Base-by-base conservation (phyloP, 2,888 invertebrate species). In the Calliphora vomitoria region DNA sequence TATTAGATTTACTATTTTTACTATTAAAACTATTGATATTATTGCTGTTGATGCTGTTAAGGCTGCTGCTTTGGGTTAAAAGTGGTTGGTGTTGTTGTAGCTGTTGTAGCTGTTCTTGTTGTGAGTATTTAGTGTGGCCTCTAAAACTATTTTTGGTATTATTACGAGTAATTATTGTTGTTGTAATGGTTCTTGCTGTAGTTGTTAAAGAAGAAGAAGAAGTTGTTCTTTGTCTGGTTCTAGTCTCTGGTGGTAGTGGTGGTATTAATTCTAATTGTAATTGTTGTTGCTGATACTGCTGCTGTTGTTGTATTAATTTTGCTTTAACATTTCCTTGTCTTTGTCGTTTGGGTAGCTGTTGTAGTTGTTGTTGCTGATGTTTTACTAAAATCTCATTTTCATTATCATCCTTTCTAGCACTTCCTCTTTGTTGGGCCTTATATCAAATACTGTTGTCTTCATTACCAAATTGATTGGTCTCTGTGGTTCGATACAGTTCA, bases 401-500 rank as follows among this genome's bases (percentile, higher is more conserved):
- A 15, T 38, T 76, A 88, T 86, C 88, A 87, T 82, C 84, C 66
- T 80, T 81, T 90, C 89, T 74, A 53, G 25, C 47, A 66, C 44
- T 62, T 53, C 25, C 78, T 38, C 38, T 62, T 47, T 79, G 75
- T 90, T 91, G 85, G 90, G 92, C 93, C 93, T 92, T 91, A 93
- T 93, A 94, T 94, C 93, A 94, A 91, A 96, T 87, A 53, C 74
- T 82, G 35, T 87, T 87, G 69, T 79, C 85, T 6, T 62, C 82
- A 90, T 95, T 95, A 64, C 72, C 87, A 64, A 89, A 88, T 60
- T 89, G 91, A 50, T 85, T 91, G 69, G 89, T 88, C 66, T 90
- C 91, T 41, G 90, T 90, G 60, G 90, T 89, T 74, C 91, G 96
- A 94, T 97, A 98, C 8, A 98, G 94, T 91, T 97, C 97, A 91